These are phyloP conservation scores for Colletes gigas DNA, from an alignment of 1,140 invertebrate genomes.

Conservation along the genomic window DNA sequence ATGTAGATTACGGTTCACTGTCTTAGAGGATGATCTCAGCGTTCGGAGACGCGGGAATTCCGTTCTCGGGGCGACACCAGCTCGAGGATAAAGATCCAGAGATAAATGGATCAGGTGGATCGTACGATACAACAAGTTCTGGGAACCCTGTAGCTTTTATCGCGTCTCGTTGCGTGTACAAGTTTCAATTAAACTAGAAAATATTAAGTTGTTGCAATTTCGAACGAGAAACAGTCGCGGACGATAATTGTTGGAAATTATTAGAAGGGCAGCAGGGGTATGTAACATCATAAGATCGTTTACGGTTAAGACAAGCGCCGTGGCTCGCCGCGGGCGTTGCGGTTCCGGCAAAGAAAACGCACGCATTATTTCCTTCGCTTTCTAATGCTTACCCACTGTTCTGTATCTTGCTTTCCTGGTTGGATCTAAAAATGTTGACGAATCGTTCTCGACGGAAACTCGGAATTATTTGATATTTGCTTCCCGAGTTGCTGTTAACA, in stretches of 20 bases:
- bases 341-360: not conserved
- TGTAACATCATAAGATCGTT: not conserved
- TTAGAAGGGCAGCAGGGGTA: not conserved
- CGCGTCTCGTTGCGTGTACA: not conserved
- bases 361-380: not conserved
- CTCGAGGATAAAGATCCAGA: conserved; percentile 10
- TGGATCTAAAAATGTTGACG: not conserved
- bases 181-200: not conserved
- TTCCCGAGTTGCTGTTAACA: not conserved
- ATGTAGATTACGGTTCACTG: conserved; percentile 13
- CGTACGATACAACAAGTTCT: not conserved
- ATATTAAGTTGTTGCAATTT: too few relatives aligned
- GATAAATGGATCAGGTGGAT: conserved; percentile 26
- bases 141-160: not conserved
- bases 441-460: too few relatives aligned
- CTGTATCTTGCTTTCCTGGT: not conserved
- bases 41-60: not conserved
- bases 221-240: too few relatives aligned
- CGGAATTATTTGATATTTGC: not conserved
- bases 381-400: not conserved
- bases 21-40: not conserved
- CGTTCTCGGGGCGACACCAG: not conserved
- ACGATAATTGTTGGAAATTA: not conserved
- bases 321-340: not conserved
- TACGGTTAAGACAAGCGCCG: not conserved